Conservation (phyloP, 37 sponge, comb jelly and placozoan genomes). For the Lycopodina hypogea region DNA sequence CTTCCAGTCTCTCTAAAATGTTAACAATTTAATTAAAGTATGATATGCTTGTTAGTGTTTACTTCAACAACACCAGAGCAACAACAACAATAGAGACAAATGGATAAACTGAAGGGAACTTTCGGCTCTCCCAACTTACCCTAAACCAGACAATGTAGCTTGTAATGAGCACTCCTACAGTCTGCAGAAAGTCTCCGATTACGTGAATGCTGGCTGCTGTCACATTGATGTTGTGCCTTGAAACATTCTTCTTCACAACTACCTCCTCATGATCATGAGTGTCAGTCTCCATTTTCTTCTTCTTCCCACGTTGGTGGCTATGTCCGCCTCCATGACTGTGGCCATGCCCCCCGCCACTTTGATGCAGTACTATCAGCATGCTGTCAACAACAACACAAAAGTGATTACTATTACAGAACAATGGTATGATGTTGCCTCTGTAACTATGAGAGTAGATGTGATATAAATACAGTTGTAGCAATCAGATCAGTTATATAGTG, state of each 20-base stretch:
- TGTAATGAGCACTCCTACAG: slow-evolving; percentile 93
- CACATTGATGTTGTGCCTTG: slow-evolving; percentile 81
- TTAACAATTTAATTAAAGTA: neutral
- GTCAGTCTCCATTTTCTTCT: slow-evolving; percentile 2
- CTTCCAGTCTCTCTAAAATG: slow-evolving; percentile 83
- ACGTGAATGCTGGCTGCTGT: slow-evolving; percentile 94
- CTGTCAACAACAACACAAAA: neutral
- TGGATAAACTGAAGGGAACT: no score
- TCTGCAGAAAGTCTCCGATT: slow-evolving; percentile 93
- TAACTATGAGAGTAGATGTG: no score
- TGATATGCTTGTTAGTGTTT: no score
- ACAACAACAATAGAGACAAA: no score
- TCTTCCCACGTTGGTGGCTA: neutral
- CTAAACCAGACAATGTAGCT: slow-evolving; percentile 89
- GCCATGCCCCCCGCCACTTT: slow-evolving; percentile 76
- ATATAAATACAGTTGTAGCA: neutral
- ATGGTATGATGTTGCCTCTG: neutral
- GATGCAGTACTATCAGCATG: slow-evolving; percentile 69
- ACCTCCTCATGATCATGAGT: slow-evolving; percentile 1
- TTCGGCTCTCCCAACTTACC: no score
- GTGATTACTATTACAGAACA: neutral
- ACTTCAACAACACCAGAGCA: no score
- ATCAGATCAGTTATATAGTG: no score
- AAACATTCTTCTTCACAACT: neutral
- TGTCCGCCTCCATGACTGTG: slow-evolving; percentile 63